Percentiles rank a stretch among this genome's conserved stretches.
These are phyloP conservation scores for Dryas iulia DNA, from an alignment of 1,140 invertebrate species.

Conservation along the genomic window DNA sequence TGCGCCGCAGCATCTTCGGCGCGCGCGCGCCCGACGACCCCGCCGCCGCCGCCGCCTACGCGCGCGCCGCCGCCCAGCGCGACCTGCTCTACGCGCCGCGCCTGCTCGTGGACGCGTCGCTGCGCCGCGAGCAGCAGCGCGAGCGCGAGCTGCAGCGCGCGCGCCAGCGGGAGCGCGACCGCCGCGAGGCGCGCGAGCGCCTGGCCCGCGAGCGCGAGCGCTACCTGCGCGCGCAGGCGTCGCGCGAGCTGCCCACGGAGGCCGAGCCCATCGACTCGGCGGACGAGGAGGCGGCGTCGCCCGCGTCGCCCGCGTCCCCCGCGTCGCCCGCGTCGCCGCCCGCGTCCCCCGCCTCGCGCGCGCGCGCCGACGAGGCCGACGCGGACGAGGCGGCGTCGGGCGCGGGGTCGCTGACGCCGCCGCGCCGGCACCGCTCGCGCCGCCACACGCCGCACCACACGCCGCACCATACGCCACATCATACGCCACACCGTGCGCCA, in stretches of 20 bases:
- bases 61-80: conserved; percentile 84
- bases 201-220: conserved; percentile 61
- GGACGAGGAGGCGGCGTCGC: conserved; percentile 52
- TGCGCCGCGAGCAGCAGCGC: conserved; percentile 79
- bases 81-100: conserved; percentile 93
- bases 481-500: conserved; percentile 30
- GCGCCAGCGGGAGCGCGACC: conserved; percentile 66
- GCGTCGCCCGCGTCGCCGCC: conserved; percentile 11
- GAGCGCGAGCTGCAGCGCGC: conserved; percentile 81
- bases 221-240: conserved; percentile 76
- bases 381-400: conserved; percentile 10
- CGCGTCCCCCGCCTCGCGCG: not conserved
- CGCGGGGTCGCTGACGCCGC: conserved; percentile 6
- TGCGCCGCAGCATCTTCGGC: conserved; percentile 90
- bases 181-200: conserved; percentile 51
- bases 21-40: conserved; percentile 83
- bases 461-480: conserved; percentile 33
- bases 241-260: conserved; percentile 82
- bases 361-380: conserved; percentile 18
- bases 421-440: conserved; percentile 32
- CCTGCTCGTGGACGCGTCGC: conserved; percentile 86
- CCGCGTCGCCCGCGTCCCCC: conserved; percentile 25
- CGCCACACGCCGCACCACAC: conserved; percentile 35
- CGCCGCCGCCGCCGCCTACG: conserved; percentile 42
- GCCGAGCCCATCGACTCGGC: conserved; percentile 86